Evolutionary conservation across 1,140 invertebrate species (phyloP).

Genomic region (Grapholita molesta): DNA sequence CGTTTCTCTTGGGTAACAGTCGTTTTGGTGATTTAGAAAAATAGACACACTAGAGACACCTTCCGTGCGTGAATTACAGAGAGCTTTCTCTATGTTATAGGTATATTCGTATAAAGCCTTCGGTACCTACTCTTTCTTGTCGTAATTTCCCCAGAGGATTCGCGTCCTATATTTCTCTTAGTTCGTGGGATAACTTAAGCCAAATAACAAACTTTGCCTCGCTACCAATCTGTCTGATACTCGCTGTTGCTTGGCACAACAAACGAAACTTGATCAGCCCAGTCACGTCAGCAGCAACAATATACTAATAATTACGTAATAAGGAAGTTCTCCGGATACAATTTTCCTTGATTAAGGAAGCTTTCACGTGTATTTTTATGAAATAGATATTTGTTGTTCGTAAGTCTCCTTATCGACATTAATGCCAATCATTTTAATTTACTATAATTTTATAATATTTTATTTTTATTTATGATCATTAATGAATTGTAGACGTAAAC

Average conservation of each 20-base stretch:
- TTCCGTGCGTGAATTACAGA: not conserved
- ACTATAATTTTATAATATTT: too few relatives aligned
- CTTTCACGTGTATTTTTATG: not conserved
- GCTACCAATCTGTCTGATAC: conserved; percentile 17
- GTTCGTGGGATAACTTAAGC: conserved; percentile 10
- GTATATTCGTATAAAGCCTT: conserved; percentile 1
- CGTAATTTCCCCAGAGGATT: conserved; percentile 10
- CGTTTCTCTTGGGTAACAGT: too few relatives aligned
- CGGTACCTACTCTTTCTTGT: conserved; percentile 11
- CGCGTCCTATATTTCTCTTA: conserved; percentile 12
- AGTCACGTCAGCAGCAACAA: conserved; percentile 11
- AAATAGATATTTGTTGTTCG: not conserved
- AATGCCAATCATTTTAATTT: too few relatives aligned
- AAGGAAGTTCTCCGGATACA: not conserved
- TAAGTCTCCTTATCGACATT: not conserved
- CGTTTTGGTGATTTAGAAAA: not conserved
- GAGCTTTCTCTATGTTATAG: not conserved
- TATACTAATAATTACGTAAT: conserved; percentile 14
- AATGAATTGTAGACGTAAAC: too few relatives aligned
- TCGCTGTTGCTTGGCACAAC: conserved; percentile 9
- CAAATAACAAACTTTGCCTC: conserved; percentile 6
- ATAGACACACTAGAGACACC: not conserved
- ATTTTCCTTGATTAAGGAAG: not conserved
- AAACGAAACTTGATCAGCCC: conserved; percentile 14
- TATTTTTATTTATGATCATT: too few relatives aligned